Percentiles rank a stretch among this genome's conserved stretches.
Conservation (phyloP, 1,140 invertebrate species). For the Drosophila busckii region DNA sequence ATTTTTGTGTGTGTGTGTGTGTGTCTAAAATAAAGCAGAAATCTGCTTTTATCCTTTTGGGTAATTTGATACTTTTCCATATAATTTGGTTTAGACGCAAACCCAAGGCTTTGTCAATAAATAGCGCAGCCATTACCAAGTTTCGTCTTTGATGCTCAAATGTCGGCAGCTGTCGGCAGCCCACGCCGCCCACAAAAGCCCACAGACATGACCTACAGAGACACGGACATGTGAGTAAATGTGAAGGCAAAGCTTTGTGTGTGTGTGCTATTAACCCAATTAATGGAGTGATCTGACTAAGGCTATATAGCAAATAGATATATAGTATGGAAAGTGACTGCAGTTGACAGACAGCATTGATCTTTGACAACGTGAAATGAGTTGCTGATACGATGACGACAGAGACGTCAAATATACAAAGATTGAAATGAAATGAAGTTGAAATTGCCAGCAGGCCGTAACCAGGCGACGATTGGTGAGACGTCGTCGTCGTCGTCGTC, state of each 20-base stretch:
- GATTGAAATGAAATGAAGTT: too few species aligned
- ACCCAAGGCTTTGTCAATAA: not conserved
- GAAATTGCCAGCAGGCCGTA: too few species aligned
- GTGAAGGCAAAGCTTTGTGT: not conserved
- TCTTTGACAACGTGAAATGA: conserved; percentile 2
- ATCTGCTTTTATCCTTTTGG: too few species aligned
- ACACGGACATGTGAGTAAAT: conserved; percentile 5
- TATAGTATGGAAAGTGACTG: not conserved
- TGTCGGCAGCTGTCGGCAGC: conserved; percentile 11
- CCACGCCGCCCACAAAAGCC: conserved; percentile 7
- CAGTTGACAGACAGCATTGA: too few species aligned
- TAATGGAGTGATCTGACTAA: conserved; percentile 18
- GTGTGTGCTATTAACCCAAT: conserved; percentile 26
- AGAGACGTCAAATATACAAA: conserved; percentile 7
- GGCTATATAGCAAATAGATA: not conserved
- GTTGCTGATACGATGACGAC: conserved; percentile 9
- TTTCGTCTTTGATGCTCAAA: not conserved
- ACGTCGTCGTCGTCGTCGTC: too few species aligned
- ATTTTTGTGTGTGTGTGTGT: too few species aligned
- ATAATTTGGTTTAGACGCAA: too few species aligned
- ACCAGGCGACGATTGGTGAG: too few species aligned
- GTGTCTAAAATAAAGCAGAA: too few species aligned
- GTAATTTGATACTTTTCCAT: too few species aligned
- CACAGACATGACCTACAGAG: conserved; percentile 38
- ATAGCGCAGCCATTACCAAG: not conserved